Conservation (phyloP, 2,113 vertebrate genomes). For the Cyphotilapia sp. region DNA sequence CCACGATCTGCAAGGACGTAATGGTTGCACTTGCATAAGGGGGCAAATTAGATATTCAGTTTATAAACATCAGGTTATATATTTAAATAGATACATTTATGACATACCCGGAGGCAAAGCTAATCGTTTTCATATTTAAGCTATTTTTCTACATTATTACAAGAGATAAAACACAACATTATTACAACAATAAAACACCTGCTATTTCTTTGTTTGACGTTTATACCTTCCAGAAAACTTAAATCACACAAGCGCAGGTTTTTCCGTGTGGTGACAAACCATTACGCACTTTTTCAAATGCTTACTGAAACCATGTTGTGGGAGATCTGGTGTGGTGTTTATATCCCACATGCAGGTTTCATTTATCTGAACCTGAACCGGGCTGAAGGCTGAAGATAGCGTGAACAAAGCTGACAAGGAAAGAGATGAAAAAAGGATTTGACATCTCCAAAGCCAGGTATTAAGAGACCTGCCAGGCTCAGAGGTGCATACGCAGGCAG, state of each 20-base stretch:
- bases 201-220: neutral
- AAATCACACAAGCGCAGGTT: neutral
- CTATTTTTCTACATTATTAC: neutral
- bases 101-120: neutral
- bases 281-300: neutral
- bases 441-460: conserved; percentile 63
- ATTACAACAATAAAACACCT: neutral
- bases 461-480: conserved; percentile 57
- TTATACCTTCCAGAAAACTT: neutral
- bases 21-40: neutral
- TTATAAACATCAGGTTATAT: conserved; percentile 20
- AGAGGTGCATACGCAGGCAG: conserved; percentile 58
- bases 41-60: conserved; percentile 30
- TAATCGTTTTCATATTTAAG: conserved; percentile 6
- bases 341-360: neutral
- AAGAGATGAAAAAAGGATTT: conserved; percentile 46
- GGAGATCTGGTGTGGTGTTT: neutral
- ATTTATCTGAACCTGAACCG: conserved; percentile 40
- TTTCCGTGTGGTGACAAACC: neutral
- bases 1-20: conserved; percentile 4
- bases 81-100: conserved; percentile 21
- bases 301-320: neutral
- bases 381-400: conserved; percentile 45
- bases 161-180: neutral
- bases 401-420: conserved; percentile 53